Base-by-base conservation (phyloP, 2,888 invertebrate species). In the Platynereis dumerilii region DNA sequence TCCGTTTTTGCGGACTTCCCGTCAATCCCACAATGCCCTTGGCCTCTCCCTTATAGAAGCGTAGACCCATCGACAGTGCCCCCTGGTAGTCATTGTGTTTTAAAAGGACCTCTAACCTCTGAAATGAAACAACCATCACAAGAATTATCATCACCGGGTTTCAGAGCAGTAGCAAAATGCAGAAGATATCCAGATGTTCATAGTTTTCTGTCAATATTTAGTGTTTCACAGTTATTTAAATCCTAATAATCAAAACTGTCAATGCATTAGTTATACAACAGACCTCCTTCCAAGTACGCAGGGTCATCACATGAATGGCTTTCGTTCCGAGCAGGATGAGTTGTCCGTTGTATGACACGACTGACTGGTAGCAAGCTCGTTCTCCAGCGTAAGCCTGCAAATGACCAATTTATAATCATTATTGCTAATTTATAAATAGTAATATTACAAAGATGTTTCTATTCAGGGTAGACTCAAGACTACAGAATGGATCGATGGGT, bases 301-400 rank as follows among this genome's bases (percentile, higher is more conserved):
- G 78, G 24, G 83, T 86, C 80, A 87, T 85, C 73, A 85, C 82
- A 77, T 68, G 92, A 87, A 74, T 91, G 67, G 87, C 86, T 72
- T 87, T 87, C 2, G 87, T 90, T 2, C 93, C 93, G 58, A 92
- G 84, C 57, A 91, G 78, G 60, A 91, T 84, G 64, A 91, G 83
- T 80, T 91, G 91, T 66, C 89, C 89, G 53, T 89, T 89, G 76
- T 88, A 88, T 73, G 88, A 88, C 44, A 89, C 87, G 58, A 91
- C 86, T 64, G 91, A 90, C 79, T 91, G 90, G 79, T 91, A 91
- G 78, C 91, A 91, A 0, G 91, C 91, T 69, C 89, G 86, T 83
- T 91, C 91, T 10, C 90, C 92, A 60, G 91, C 91, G 68, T 89
- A 84, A 0, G 91, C 91, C 87, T 87, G 70, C 1, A 75, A 76